Conservation (phyloP, 2,113 vertebrate species). For the Synodontis membranacea region DNA sequence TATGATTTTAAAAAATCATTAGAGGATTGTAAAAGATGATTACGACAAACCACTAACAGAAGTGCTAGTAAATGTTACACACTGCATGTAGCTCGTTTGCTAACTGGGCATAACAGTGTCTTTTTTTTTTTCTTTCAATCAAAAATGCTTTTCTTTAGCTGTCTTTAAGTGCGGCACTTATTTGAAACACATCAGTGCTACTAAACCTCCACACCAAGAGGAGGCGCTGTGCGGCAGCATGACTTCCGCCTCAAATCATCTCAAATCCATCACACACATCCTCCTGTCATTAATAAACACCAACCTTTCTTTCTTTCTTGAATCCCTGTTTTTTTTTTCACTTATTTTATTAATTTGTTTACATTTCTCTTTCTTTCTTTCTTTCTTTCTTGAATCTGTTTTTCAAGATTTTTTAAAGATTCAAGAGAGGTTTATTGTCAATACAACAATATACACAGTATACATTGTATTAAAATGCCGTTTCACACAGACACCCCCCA, state of each 20-base stretch:
- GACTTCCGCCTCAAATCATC: no score
- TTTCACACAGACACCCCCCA: no score
- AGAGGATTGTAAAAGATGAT: conserved; percentile 1
- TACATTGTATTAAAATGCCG: no score
- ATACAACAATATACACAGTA: no score
- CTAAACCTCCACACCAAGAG: not conserved
- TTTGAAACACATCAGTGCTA: not conserved
- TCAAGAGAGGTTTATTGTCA: no score
- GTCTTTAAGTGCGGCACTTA: not conserved
- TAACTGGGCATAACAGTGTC: not conserved
- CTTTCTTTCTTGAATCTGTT: not conserved
- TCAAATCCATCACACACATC: no score
- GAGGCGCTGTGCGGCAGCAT: not conserved
- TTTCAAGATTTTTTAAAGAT: no score
- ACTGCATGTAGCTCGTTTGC: not conserved
- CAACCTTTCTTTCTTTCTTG: not conserved
- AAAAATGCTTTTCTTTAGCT: not conserved
- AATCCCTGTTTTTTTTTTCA: not conserved
- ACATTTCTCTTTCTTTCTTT: not conserved
- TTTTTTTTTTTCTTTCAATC: not conserved
- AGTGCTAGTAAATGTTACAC: not conserved
- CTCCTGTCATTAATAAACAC: not conserved
- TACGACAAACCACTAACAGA: not conserved
- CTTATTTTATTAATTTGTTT: not conserved
- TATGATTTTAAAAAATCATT: conserved; percentile 16